Percentiles rank a stretch among this genome's conserved stretches.
These are phyloP conservation scores for Melinaea marsaeus DNA, from an alignment of 2,888 invertebrate species.

Conservation along the genomic window DNA sequence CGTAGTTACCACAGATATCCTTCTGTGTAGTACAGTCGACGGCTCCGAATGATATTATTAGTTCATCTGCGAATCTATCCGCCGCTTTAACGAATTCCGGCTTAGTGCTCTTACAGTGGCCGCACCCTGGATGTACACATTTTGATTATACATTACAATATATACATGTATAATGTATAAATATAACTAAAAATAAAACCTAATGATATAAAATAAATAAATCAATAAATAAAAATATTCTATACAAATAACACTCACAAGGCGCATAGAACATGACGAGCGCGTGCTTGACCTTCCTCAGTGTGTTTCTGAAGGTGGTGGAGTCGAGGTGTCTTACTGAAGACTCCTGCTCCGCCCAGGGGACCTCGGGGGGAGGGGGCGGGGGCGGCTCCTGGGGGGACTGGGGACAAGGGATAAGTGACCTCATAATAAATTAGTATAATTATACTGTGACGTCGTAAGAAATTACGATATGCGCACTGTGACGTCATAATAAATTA, in stretches of 20 bases:
- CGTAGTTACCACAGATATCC: slow-evolving; percentile 82
- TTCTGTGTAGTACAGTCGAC: slow-evolving; percentile 86
- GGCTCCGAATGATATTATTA: slow-evolving; percentile 87
- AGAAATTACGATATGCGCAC: too few relatives aligned
- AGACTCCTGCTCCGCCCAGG: slow-evolving; percentile 87
- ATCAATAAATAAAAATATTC: not conserved
- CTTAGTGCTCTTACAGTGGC: slow-evolving; percentile 92
- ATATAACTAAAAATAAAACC: too few relatives aligned
- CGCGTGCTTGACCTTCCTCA: slow-evolving; percentile 92
- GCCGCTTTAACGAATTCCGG: slow-evolving; percentile 86
- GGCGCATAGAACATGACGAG: slow-evolving; percentile 95
- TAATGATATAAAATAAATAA: too few relatives aligned
- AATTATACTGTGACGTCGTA: too few relatives aligned
- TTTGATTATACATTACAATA: not conserved
- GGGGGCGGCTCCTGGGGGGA: slow-evolving; percentile 91
- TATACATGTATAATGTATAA: not conserved
- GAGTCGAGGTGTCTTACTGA: slow-evolving; percentile 87
- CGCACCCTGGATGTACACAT: slow-evolving; percentile 83
- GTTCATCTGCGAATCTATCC: slow-evolving; percentile 84
- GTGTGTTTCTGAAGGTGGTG: slow-evolving; percentile 82
- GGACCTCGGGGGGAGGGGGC: slow-evolving; percentile 87
- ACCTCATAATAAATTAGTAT: not conserved
- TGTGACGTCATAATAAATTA: too few relatives aligned
- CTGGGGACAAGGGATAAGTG: slow-evolving; percentile 35
- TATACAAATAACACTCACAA: slow-evolving; percentile 80